These are phyloP conservation scores for Chiropotes sagulatus DNA, from an alignment of 2,797 vertebrate species.

Conservation along the genomic window DNA sequence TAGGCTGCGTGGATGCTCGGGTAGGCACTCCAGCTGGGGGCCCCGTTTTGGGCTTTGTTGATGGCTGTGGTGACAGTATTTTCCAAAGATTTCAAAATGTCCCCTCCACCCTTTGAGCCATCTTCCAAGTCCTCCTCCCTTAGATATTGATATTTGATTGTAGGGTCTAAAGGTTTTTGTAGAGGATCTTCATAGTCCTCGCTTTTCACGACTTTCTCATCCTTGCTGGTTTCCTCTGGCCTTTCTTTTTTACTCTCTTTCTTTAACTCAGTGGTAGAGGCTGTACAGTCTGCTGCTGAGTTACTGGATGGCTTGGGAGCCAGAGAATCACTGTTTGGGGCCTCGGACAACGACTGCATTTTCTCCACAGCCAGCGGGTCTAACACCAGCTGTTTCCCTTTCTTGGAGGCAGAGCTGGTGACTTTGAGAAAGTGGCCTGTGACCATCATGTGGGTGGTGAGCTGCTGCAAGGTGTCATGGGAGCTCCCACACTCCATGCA, in stretches of 20 bases:
- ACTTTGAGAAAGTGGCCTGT: constrained; percentile 99
- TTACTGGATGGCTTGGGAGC: constrained; percentile 88
- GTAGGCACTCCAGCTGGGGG: constrained; percentile 98
- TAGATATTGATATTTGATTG: constrained; percentile 97
- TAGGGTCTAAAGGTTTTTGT: constrained; percentile 90
- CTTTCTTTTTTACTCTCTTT: constrained; percentile 90
- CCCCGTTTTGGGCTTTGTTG: constrained; percentile 99
- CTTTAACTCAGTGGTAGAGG: constrained; percentile 87
- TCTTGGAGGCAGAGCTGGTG: constrained; percentile 98
- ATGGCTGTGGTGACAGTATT: constrained; percentile 99
- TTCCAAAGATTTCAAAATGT: constrained; percentile 98
- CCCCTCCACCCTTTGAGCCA: constrained; percentile 94
- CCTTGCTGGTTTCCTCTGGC: constrained; percentile 83
- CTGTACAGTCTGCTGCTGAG: constrained; percentile 86
- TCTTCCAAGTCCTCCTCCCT: constrained; percentile 98
- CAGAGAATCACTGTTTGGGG: constrained; percentile 85
- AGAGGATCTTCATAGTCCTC: constrained; percentile 91
- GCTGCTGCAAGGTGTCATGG: constrained; percentile 97
- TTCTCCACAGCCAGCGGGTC: constrained; percentile 98
- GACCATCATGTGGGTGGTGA: constrained; percentile 99
- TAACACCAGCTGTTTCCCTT: constrained; percentile 97
- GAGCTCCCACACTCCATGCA: constrained; percentile 99
- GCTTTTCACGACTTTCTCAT: constrained; percentile 89
- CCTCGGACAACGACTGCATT: constrained; percentile 94
- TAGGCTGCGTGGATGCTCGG: constrained; percentile 99